Base-by-base conservation (phyloP, 1,140 invertebrate genomes). In the Drosophila equinoxialis region DNA sequence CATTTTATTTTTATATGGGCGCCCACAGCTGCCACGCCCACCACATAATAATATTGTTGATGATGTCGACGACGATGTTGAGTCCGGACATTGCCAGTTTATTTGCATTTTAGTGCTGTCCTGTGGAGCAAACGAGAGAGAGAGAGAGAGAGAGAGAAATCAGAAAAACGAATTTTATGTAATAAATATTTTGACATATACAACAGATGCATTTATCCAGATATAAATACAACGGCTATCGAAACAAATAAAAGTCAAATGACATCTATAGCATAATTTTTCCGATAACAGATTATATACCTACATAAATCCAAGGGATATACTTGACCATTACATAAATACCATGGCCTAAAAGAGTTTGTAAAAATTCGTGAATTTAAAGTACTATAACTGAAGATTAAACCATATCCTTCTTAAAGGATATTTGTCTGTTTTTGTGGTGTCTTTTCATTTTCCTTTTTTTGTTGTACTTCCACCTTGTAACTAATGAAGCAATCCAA, bases 181-280 rank as follows among this genome's bases (percentile, higher is more conserved):
- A 35, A 77, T 77, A 78, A 78, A 78, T 71, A 78, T 59, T 71
- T 63, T 72, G 74, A 39, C 64, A 55, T 48, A 26, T 4, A 8
- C 39, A 62, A 42, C 61, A 77, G 51, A 71, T 76, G 41, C 45
- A 41, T 41, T 10, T 26, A 45, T 57, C 11, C 23, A 60, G 62
- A 58, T 65, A 65, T 17, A 57, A 14, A 26, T 8, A 35, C 14
- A 57, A 30, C 35, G 35, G 35, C 35, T 10, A 37, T 11, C 7
- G 11, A 41, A 39, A 51, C 17, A 23, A 14, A 51, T 51, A 23
- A 48, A 48, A 48, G 14, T 17, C 7, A 48, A 23, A 11, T 51
- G 10, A 45, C 14, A 23, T 23, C 10, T 51, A 23, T 51, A 10
- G 3, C 6, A 23, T 23, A 7, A n/a, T n/a, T 17, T 17, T 11